Percentiles rank a stretch among this genome's conserved stretches.
These are phyloP conservation scores for Maniola jurtina DNA, from an alignment of 1,140 invertebrate species.

Conservation along the genomic window DNA sequence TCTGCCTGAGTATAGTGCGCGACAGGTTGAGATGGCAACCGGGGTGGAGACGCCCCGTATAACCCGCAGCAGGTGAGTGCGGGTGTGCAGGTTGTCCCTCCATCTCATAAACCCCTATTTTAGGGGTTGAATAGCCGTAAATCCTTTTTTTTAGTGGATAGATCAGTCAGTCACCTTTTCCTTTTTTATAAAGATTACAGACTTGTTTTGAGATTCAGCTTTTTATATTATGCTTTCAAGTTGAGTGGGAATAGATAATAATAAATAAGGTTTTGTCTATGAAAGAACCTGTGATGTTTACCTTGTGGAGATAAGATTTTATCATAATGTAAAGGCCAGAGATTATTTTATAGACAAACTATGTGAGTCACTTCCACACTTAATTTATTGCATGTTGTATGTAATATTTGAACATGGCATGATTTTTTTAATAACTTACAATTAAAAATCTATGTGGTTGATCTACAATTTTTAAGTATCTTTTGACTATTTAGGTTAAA, in stretches of 20 bases:
- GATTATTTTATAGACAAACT: conserved; percentile 19
- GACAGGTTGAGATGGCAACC: no score
- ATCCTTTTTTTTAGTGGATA: no score
- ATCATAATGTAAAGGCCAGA: conserved; percentile 12
- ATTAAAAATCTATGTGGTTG: background rate
- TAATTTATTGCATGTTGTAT: conserved; percentile 6
- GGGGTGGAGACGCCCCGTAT: no score
- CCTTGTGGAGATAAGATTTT: conserved; percentile 20
- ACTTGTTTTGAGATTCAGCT: no score
- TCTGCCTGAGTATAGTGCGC: no score
- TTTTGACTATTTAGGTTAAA: no score
- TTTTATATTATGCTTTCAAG: background rate
- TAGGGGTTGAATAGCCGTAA: no score
- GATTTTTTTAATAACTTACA: background rate
- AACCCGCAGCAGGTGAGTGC: no score
- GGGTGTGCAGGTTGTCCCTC: no score
- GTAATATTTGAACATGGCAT: background rate
- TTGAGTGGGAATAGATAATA: background rate
- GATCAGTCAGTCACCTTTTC: no score
- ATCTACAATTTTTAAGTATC: background rate
- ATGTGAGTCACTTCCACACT: background rate
- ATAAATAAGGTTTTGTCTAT: background rate
- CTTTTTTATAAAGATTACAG: no score
- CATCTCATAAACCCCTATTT: no score
- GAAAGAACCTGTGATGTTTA: conserved; percentile 19